These are phyloP conservation scores for Herpailurus yagouaroundi DNA, from an alignment of 2,113 vertebrate genomes.

Conservation along the genomic window DNA sequence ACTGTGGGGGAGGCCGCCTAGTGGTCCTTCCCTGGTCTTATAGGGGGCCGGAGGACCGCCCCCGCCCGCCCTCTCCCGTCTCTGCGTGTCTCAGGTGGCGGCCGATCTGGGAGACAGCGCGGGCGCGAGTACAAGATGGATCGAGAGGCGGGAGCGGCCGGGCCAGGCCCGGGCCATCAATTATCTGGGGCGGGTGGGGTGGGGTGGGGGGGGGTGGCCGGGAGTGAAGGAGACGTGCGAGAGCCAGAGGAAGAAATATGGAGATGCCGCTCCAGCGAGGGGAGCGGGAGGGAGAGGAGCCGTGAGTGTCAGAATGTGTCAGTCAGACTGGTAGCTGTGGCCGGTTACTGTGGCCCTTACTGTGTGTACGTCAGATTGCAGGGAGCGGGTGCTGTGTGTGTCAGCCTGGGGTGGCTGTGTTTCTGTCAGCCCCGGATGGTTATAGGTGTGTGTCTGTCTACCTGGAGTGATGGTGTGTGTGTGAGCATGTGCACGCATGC, in stretches of 20 bases:
- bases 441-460: neutral
- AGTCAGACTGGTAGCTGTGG: constrained; percentile 55
- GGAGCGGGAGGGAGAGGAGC: constrained; percentile 54
- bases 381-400: neutral
- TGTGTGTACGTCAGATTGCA: neutral
- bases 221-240: constrained; percentile 42
- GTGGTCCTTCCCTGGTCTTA: neutral
- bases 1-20: neutral
- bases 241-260: constrained; percentile 72
- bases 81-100: constrained; percentile 65
- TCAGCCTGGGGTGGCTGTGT: neutral
- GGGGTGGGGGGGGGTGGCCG: neutral
- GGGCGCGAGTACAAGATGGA: constrained; percentile 70
- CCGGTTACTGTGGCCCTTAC: constrained; percentile 39
- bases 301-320: constrained; percentile 65
- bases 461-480: neutral
- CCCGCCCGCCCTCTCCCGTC: neutral
- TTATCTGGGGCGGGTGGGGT: constrained; percentile 66
- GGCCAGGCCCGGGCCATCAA: constrained; percentile 77
- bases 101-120: constrained; percentile 60
- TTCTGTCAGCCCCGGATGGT: neutral
- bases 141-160: constrained; percentile 62
- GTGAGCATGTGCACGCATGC: too few species aligned
- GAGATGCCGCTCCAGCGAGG: constrained; percentile 9
- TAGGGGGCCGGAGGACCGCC: neutral